A percentile compares a stretch with the other conserved stretches of the same genome.
These are phyloP conservation scores for Leucopsar rothschildi DNA, from an alignment of 2,113 vertebrate species.

Conservation along the genomic window DNA sequence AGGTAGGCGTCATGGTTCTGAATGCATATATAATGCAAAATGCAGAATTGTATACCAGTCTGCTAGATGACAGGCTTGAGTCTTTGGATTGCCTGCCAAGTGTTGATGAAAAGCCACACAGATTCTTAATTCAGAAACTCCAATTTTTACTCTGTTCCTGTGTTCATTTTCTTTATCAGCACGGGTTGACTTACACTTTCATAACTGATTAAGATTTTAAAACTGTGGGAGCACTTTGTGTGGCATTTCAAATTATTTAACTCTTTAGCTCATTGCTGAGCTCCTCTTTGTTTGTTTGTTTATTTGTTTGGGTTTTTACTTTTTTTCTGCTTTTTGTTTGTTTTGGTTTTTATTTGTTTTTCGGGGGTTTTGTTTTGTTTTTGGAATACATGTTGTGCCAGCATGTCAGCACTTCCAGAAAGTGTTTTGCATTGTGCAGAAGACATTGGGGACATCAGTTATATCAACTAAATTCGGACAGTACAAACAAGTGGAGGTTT, in stretches of 20 bases:
- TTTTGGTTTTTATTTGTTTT: too few relatives aligned
- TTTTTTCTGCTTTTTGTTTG: not conserved
- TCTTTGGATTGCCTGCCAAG: slow-evolving; percentile 44
- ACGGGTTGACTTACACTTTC: slow-evolving; percentile 55
- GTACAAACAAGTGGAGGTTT: not conserved
- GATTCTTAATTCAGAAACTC: slow-evolving; percentile 48
- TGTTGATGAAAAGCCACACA: slow-evolving; percentile 37
- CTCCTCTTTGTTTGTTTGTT: not conserved
- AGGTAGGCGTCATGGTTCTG: not conserved
- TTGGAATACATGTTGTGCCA: not conserved
- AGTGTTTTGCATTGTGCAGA: not conserved
- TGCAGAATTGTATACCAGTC: not conserved
- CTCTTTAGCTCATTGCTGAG: not conserved
- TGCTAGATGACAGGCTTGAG: not conserved
- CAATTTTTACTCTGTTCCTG: slow-evolving; percentile 47
- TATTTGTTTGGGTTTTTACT: too few relatives aligned
- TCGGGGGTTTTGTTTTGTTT: not conserved
- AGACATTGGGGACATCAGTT: not conserved
- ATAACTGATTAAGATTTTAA: slow-evolving; percentile 65
- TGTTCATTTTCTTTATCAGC: slow-evolving; percentile 64
- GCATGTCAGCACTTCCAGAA: not conserved
- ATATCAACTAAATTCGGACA: not conserved
- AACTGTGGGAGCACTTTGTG: slow-evolving; percentile 28
- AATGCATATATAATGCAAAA: not conserved
- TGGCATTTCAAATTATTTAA: slow-evolving; percentile 34